A percentile compares a stretch with the other conserved stretches of the same genome.
Conservation (phyloP, 2,797 vertebrate genomes). For the Dryobates pubescens region DNA sequence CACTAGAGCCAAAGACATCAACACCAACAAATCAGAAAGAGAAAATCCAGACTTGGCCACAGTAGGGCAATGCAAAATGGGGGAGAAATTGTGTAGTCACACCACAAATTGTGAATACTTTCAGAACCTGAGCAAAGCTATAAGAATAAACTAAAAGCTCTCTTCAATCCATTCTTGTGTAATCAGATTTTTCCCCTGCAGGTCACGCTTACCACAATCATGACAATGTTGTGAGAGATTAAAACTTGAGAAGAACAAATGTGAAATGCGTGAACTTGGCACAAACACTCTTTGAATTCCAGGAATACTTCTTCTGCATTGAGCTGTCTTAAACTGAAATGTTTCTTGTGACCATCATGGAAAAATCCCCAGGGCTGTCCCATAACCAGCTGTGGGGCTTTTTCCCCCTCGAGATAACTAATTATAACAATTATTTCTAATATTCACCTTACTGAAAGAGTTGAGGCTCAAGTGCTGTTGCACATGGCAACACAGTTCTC, state of each 20-base stretch:
- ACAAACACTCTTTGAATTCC: neutral
- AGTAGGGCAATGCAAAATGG: neutral
- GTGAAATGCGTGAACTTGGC: neutral
- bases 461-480: neutral
- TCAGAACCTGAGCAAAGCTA: constrained; percentile 10
- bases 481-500: no score
- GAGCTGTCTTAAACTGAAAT: neutral
- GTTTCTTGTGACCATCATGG: neutral
- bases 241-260: neutral
- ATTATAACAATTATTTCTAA: neutral
- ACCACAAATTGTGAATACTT: neutral
- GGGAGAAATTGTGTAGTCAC: neutral
- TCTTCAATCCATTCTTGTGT: neutral
- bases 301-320: neutral
- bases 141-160: neutral
- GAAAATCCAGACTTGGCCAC: neutral
- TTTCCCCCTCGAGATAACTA: neutral
- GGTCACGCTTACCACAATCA: neutral
- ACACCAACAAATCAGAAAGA: neutral
- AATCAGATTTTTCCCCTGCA: constrained; percentile 2
- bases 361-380: neutral
- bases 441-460: neutral
- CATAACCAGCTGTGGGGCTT: neutral
- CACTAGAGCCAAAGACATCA: neutral
- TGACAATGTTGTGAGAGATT: neutral